These are phyloP conservation scores for Neoarius graeffei DNA, from an alignment of 2,113 vertebrate genomes.

Conservation along the genomic window DNA sequence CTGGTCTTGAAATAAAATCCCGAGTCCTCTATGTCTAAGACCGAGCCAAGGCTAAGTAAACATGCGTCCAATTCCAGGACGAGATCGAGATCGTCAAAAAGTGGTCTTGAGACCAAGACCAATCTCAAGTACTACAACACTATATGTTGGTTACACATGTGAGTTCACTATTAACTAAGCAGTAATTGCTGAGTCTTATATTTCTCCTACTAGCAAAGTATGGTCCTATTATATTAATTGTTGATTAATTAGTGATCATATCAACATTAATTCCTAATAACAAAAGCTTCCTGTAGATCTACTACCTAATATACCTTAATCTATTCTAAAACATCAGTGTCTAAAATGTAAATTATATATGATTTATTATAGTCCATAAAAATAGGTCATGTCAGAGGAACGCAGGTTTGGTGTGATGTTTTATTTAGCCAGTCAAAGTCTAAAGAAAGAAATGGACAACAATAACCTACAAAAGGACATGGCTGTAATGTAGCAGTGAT, in stretches of 20 bases:
- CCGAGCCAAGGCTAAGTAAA: too few relatives aligned
- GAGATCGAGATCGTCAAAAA: too few relatives aligned
- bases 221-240: neutral
- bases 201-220: neutral
- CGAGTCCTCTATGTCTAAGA: too few relatives aligned
- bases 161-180: neutral
- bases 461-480: neutral
- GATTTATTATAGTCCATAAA: neutral
- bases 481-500: neutral
- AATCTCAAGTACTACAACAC: too few relatives aligned
- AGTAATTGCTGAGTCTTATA: neutral
- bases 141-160: too few relatives aligned
- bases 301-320: neutral
- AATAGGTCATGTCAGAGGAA: neutral
- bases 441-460: neutral
- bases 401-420: neutral
- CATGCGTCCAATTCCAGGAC: too few relatives aligned
- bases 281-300: neutral
- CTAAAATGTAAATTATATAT: neutral
- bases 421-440: neutral
- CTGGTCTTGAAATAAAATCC: too few relatives aligned
- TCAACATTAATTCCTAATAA: neutral
- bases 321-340: neutral
- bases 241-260: neutral
- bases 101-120: too few relatives aligned